Conservation (phyloP, 2,797 vertebrate species). For the Melanotaenia maccullochi region DNA sequence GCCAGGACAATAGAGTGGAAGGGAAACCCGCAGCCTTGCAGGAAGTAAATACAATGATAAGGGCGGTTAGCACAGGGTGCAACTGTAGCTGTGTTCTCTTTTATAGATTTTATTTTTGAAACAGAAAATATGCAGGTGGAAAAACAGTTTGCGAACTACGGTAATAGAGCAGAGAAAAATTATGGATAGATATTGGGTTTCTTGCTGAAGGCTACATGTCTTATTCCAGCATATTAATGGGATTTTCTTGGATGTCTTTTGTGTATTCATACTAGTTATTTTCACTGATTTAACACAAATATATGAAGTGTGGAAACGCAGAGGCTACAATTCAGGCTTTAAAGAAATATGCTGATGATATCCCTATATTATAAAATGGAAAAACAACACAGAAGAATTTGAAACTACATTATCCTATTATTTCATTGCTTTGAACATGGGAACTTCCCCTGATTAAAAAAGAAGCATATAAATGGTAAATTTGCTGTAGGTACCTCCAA, state of each 20-base stretch:
- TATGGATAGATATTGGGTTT: conserved; percentile 22
- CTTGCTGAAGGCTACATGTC: conserved; percentile 5
- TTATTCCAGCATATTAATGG: conserved; percentile 13
- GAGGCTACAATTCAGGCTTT: conserved; percentile 1
- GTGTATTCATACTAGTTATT: conserved; percentile 6
- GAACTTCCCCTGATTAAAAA: conserved; percentile 55
- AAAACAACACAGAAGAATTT: neutral
- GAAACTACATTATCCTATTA: conserved; percentile 18
- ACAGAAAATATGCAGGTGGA: conserved; percentile 12
- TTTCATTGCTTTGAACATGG: conserved; percentile 58
- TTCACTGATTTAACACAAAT: conserved; percentile 22
- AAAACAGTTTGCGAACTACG: conserved; percentile 17
- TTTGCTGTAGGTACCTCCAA: conserved; percentile 64
- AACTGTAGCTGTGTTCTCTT: conserved; percentile 1
- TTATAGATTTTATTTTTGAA: conserved; percentile 15
- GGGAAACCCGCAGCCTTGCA: conserved; percentile 56
- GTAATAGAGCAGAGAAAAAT: conserved; percentile 28
- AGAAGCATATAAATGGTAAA: conserved; percentile 50
- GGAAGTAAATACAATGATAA: conserved; percentile 53
- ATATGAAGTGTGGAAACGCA: conserved; percentile 14
- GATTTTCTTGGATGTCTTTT: conserved; percentile 21
- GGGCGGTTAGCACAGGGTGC: conserved; percentile 17
- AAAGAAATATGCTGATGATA: conserved; percentile 31
- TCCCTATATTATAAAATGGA: conserved; percentile 24
- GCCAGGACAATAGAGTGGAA: conserved; percentile 62